Evolutionary conservation across 2,888 invertebrate genomes (phyloP), one percentile per base, ranked within the genome.

Genomic region (Cenopis cana): DNA sequence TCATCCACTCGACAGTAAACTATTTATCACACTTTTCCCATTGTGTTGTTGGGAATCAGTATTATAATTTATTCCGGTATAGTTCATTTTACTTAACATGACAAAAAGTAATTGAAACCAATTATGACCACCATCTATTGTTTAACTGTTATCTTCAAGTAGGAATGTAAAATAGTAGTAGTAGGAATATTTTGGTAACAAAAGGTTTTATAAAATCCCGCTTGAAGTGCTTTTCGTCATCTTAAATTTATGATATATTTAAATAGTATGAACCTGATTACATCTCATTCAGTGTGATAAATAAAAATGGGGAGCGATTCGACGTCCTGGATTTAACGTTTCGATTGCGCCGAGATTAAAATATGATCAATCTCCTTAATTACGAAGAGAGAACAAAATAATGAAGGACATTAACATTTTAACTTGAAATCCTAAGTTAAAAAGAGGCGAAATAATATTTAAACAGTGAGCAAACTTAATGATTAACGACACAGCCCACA

Each of bases 391-490:
- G 1, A n/a, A 46, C n/a, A n/a, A 46, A 46, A 46, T 46, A 46
- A 46, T 12, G 6, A 46, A n/a, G 14, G 1, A 5, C 18, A 0
- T 36, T 14, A 0, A 9, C 36, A 64, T 54, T 52, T 55, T 11
- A 18, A 29, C 17, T 33, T 18, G 46, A 66, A 66, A 70, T 36
- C 1, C 38, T 12, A 17, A 55, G 49, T 46, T 61, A 60, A 14
- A 50, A 71, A 38, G 14, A 29, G 17, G 20, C 55, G 38, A 49
- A 65, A 17, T 54, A 55, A 36, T 11, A 67, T 55, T 49, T 38
- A 49, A 38, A 71, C 60, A 67, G 71, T n/a, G 33, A 54, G 54
- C 77, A 82, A 87, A 87, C 79, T 87, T 85, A 74, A 81, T 77
- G 73, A 76, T 75, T 75, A 70, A 75, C 73, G 61, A 69, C 74